A percentile compares a stretch with the other conserved stretches of the same genome.
These are phyloP conservation scores for Ooceraea biroi DNA, from an alignment of 1,140 invertebrate genomes.

Conservation along the genomic window DNA sequence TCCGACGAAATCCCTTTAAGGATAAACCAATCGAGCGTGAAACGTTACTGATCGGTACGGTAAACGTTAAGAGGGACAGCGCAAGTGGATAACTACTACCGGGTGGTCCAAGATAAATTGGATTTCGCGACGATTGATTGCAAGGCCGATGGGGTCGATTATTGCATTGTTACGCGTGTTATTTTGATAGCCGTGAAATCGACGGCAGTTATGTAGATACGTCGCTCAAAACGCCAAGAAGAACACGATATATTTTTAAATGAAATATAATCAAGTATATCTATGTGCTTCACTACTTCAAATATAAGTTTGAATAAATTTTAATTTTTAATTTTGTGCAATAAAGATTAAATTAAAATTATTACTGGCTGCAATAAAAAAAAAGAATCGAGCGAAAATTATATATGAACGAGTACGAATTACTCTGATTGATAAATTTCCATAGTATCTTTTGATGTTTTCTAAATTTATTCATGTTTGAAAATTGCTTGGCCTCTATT, in stretches of 20 bases:
- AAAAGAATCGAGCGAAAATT: background rate
- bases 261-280: background rate
- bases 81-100: constrained; percentile 52
- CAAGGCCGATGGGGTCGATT: constrained; percentile 56
- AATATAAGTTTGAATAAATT: too few relatives aligned
- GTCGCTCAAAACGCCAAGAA: background rate
- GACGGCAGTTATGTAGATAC: background rate
- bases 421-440: background rate
- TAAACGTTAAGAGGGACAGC: constrained; percentile 4
- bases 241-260: background rate
- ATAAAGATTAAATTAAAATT: too few relatives aligned
- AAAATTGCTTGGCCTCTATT: background rate
- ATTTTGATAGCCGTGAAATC: constrained; percentile 35
- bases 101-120: constrained; percentile 57
- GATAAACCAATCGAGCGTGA: background rate
- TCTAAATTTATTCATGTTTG: background rate
- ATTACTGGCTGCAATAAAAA: background rate
- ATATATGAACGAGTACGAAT: background rate
- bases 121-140: constrained; percentile 49
- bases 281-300: too few relatives aligned
- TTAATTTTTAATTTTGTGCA: background rate
- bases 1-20: background rate
- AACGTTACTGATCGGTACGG: background rate
- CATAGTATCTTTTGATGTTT: constrained; percentile 2
- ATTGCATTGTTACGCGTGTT: constrained; percentile 48